Conservation (phyloP, 2,888 invertebrate genomes). For the Conops quadrifasciatus region DNA sequence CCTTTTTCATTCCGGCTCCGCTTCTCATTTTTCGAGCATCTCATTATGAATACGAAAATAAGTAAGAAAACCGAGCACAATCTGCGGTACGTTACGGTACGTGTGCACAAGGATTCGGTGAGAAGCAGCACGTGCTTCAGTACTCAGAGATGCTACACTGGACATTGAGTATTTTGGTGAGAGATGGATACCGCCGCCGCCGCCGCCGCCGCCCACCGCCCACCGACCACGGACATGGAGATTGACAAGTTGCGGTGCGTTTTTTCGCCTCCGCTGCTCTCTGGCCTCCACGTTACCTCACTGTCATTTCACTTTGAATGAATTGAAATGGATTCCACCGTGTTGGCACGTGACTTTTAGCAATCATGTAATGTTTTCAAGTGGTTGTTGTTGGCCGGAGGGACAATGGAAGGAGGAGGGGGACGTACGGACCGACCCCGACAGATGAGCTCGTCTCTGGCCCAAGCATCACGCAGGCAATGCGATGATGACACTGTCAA, state of each 20-base stretch:
- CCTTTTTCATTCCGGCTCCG: too few species aligned
- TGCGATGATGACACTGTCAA: neutral
- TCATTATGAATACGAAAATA: constrained; percentile 8
- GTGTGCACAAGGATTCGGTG: too few species aligned
- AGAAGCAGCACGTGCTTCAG: too few species aligned
- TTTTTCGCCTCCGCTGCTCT: too few species aligned
- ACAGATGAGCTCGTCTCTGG: too few species aligned
- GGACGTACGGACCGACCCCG: neutral
- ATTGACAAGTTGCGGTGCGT: too few species aligned
- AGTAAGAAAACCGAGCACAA: neutral
- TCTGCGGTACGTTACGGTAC: neutral
- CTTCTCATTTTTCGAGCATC: neutral
- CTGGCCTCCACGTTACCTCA: too few species aligned
- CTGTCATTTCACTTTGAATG: neutral
- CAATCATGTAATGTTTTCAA: neutral
- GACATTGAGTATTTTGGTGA: too few species aligned
- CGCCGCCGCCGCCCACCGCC: too few species aligned
- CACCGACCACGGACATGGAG: too few species aligned
- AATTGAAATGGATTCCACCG: constrained; percentile 1
- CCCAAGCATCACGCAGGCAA: neutral
- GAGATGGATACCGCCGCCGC: too few species aligned
- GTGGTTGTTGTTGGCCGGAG: neutral
- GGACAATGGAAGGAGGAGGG: neutral
- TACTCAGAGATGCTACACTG: too few species aligned
- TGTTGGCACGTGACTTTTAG: neutral